Evolutionary conservation across 2,888 invertebrate species (phyloP), one percentile per base, ranked within the genome.

Genomic region (Elmis aenea): DNA sequence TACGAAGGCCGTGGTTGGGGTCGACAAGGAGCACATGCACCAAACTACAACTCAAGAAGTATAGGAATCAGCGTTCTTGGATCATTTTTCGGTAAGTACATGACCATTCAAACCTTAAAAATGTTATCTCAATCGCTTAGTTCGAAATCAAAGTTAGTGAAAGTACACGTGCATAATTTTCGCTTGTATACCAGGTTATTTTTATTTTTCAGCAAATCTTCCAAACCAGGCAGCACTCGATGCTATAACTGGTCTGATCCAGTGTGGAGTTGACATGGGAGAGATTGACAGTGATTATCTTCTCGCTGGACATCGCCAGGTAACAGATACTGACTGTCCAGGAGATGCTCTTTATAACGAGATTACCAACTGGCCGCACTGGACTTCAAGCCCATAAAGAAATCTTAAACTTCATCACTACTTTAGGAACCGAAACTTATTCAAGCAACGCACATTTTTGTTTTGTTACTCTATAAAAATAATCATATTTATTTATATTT

Each of bases 1-100:
- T 80, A 79, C 47, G 76, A 79, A 59, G 80, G 79, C 2, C 57
- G 68, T 1, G 79, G 79, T 1, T 80, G 79, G 79, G 64, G 71
- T 2, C 68, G 68, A 25, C 68, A 68, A 4, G 79, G 79, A 0
- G 72, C 77, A 0, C 79, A 79, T 44, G 76, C 77, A 0, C 68
- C 62, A 12, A 71, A 72, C 3, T 79, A 74, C 46, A 79, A 80
- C 52, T 66, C 59, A 12, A 75, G 69, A 50, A 74, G 78, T 6
- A 68, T 79, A 8, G 77, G 73, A 6, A 73, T 80, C 41, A 68
- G 72, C 8, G 77, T 79, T 46, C 73, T 79, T 31, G 79, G 79
- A 54, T 64, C 55, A 62, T 64, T 53, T 48, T 59, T 48, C 51
- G 65, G 73, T 62, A 56, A 59, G 43, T 18, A 18, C n/a, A n/a